Evolutionary conservation across 2,797 vertebrate genomes (phyloP).

Genomic region (Sebastes itinus): DNA sequence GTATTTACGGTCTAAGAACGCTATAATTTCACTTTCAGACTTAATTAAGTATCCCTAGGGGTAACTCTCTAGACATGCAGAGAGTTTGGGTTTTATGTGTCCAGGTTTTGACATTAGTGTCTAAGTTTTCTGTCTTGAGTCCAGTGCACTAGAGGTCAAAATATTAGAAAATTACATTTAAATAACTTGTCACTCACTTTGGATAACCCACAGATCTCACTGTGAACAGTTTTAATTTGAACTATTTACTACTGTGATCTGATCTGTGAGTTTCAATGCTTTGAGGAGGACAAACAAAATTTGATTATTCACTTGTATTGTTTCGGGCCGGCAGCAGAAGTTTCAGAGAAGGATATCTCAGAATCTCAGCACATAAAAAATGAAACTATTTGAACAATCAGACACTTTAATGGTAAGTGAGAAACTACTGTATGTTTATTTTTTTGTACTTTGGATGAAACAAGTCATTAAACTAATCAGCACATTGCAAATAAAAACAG

Average conservation of each 20-base stretch:
- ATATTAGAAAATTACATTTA: not conserved
- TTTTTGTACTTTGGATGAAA: not conserved
- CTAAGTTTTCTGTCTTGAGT: not conserved
- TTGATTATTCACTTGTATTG: not conserved
- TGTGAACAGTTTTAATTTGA: not conserved
- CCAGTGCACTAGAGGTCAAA: not conserved
- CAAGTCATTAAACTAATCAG: conserved; percentile 19
- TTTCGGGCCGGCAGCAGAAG: not conserved
- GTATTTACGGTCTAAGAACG: not conserved
- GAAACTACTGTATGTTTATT: not conserved
- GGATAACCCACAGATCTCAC: not conserved
- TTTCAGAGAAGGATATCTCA: not conserved
- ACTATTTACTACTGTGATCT: not conserved
- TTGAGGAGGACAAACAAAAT: not conserved
- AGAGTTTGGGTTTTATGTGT: accelerated
- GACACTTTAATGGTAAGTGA: not conserved
- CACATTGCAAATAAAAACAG: not conserved
- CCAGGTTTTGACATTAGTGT: not conserved
- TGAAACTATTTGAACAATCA: not conserved
- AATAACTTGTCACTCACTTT: not conserved
- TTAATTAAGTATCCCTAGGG: not conserved
- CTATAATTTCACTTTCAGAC: not conserved
- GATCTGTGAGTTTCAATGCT: not conserved
- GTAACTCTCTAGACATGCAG: not conserved
- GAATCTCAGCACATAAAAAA: not conserved